Percentiles rank a stretch among this genome's conserved stretches.
Conservation (phyloP, 1,140 invertebrate species). For the Dufourea novaeangliae region DNA sequence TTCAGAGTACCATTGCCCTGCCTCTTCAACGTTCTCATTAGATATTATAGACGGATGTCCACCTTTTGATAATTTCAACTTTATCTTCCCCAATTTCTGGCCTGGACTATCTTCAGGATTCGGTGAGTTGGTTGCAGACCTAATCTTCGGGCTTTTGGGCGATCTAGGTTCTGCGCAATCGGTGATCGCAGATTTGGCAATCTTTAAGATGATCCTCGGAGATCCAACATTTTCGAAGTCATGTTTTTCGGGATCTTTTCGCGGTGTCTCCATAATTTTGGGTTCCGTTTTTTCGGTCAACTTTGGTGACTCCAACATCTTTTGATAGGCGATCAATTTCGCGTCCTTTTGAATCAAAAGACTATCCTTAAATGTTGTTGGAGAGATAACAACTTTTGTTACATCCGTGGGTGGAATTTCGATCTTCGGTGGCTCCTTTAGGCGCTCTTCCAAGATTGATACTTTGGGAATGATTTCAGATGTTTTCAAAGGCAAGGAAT, state of each 20-base stretch:
- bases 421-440: constrained; percentile 77
- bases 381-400: constrained; percentile 62
- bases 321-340: constrained; percentile 63
- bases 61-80: constrained; percentile 77
- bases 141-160: constrained; percentile 80
- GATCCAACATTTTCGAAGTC: constrained; percentile 78
- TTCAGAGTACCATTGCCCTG: constrained; percentile 73
- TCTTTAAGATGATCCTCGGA: constrained; percentile 79
- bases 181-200: constrained; percentile 79
- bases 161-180: constrained; percentile 78
- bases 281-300: constrained; percentile 40
- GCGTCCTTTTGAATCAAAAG: constrained; percentile 74
- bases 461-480: constrained; percentile 66
- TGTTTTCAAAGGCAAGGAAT: constrained; percentile 7
- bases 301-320: constrained; percentile 72
- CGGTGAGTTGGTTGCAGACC: constrained; percentile 77
- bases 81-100: constrained; percentile 80
- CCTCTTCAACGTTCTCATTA: constrained; percentile 74
- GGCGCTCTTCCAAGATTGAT: constrained; percentile 75
- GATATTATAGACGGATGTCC: constrained; percentile 80
- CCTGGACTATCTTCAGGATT: constrained; percentile 80
- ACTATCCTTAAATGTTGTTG: constrained; percentile 69
- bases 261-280: constrained; percentile 67
- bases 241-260: constrained; percentile 73
- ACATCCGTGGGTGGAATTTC: constrained; percentile 74